Conservation (phyloP, 2,113 vertebrate species). For the Elephas maximus region DNA sequence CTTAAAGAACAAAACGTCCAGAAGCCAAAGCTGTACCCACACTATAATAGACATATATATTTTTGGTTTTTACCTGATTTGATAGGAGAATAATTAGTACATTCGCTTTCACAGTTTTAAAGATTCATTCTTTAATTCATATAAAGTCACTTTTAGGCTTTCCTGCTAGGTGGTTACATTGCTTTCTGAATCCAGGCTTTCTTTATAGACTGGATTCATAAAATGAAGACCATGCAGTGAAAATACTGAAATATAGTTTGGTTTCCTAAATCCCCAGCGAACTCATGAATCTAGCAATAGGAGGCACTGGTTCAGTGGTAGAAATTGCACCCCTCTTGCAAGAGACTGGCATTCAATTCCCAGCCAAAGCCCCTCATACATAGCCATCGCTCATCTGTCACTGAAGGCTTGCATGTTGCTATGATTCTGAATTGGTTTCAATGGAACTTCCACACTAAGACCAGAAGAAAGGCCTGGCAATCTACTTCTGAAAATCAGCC, state of each 20-base stretch:
- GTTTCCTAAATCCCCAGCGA: background rate
- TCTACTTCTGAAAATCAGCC: too few species aligned
- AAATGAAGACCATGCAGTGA: background rate
- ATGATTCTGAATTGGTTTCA: too few species aligned
- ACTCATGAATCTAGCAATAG: background rate
- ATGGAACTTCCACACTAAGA: too few species aligned
- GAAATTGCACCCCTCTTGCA: background rate
- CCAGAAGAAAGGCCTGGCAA: too few species aligned
- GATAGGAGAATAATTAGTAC: background rate
- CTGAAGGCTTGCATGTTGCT: too few species aligned
- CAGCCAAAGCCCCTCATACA: too few species aligned
- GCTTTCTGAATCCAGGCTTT: conserved; percentile 15
- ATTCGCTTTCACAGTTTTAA: background rate
- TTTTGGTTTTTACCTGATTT: conserved; percentile 12
- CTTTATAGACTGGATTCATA: background rate
- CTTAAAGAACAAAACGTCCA: background rate
- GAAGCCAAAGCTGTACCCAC: background rate
- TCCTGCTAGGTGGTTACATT: background rate
- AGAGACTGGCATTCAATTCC: background rate
- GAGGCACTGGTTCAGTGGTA: background rate
- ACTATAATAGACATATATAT: background rate
- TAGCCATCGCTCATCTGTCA: too few species aligned
- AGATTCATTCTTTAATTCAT: background rate
- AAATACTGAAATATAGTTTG: background rate
- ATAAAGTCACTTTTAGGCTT: background rate